Percentiles rank a stretch among this genome's conserved stretches.
These are phyloP conservation scores for Vanessa tameamea DNA, from an alignment of 1,140 invertebrate genomes.

Conservation along the genomic window DNA sequence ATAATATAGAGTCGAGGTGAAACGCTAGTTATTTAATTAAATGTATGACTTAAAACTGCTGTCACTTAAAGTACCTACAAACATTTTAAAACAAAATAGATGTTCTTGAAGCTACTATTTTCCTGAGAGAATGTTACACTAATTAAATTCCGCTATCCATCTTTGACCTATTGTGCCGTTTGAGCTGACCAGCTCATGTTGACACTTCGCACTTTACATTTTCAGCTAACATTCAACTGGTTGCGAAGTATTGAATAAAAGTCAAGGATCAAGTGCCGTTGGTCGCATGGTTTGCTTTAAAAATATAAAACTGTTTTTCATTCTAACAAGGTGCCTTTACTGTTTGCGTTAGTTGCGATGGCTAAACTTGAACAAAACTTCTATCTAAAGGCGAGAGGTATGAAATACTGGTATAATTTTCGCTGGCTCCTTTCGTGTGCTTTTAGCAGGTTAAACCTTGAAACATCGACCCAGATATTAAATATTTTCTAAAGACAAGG, in stretches of 20 bases:
- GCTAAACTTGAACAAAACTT: constrained; percentile 25
- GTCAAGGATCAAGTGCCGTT: constrained; percentile 16
- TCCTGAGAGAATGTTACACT: constrained; percentile 39
- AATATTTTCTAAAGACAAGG: neutral
- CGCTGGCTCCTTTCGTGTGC: constrained; percentile 11
- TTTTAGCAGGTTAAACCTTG: constrained; percentile 11
- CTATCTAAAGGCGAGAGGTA: constrained; percentile 15
- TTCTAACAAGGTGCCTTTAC: constrained; percentile 21
- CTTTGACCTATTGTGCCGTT: constrained; percentile 22
- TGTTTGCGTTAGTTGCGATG: constrained; percentile 24
- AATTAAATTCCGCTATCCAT: constrained; percentile 43
- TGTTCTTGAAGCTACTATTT: constrained; percentile 19
- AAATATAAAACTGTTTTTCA: constrained; percentile 42
- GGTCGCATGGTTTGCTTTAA: constrained; percentile 31
- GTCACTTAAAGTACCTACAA: constrained; percentile 28
- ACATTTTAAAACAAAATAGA: constrained; percentile 26
- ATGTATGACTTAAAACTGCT: neutral
- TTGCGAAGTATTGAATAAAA: constrained; percentile 19
- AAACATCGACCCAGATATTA: constrained; percentile 8
- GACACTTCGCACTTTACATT: constrained; percentile 35
- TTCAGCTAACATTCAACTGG: constrained; percentile 12
- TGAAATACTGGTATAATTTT: constrained; percentile 21
- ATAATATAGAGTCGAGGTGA: neutral
- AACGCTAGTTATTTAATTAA: neutral
- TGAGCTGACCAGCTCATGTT: constrained; percentile 21